Evolutionary conservation across 2,888 invertebrate species (phyloP), one percentile per base, ranked within the genome.

Genomic region (Drosophila pullipes): DNA sequence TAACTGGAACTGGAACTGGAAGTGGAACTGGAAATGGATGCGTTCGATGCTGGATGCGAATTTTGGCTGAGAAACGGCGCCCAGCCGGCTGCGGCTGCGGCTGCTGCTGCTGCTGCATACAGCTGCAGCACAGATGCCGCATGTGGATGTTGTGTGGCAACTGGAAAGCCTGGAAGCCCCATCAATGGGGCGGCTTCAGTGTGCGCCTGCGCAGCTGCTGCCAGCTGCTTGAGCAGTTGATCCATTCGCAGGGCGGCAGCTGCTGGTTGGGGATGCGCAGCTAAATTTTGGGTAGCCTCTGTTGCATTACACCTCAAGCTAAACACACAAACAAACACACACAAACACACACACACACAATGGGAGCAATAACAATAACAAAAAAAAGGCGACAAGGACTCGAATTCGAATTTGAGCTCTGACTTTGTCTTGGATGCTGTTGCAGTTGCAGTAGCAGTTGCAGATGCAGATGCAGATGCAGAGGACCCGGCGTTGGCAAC

Each of bases 61-160:
- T 54, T 41, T 72, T 94, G 90, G 80, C 94, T 91, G 83, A 95
- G 94, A 93, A 95, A 95, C 50, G 95, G 96, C 77, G 95, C 94
- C 94, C 95, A 96, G 69, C 95, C 94, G 73, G 94, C 96, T 92
- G 47, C 16, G 22, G 47, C 22, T 13, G 47, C 25, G 22, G 47
- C 13, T 7, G 47, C 47, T 92, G 96, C 96, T 91, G 96, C 96
- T 91, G 58, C 41, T 58, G 96, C 96, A 92, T 96, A 96, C 85
- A 96, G 94, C 91, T 96, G 95, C 93, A 96, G 94, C 91, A 96
- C 95, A 92, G 96, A 95, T 31, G 76, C 70, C 3, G 82, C 74
- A 59, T 77, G 77, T 4, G 79, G 60, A 52, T 64, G 67, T 37
- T n/a, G 50, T 13, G 50, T n/a, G 39, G 50, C 16, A 35, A 57